Evolutionary conservation across 2,797 vertebrate genomes (phyloP).

Genomic region (Morelia viridis): DNA sequence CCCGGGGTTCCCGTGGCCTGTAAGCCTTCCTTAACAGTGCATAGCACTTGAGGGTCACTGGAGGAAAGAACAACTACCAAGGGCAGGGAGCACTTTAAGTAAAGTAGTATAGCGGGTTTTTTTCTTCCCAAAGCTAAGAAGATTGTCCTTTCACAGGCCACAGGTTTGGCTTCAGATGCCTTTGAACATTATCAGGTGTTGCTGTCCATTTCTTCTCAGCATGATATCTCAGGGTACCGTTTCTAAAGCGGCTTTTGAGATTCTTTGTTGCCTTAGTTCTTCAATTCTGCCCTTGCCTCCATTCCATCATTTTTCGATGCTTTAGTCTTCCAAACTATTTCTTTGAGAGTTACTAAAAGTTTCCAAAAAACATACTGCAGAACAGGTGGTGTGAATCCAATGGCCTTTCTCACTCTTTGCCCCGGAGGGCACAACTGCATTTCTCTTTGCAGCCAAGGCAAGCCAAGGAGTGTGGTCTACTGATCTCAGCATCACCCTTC

Average conservation of each 20-base stretch:
- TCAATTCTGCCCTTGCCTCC: background rate
- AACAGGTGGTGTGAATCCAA: background rate
- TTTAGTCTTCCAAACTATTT: background rate
- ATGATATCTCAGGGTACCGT: background rate
- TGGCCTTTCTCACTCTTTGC: fast-evolving
- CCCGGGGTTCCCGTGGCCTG: background rate
- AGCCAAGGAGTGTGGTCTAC: background rate
- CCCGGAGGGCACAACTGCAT: background rate
- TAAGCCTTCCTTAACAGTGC: background rate
- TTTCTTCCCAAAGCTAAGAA: background rate
- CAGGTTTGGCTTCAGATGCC: background rate
- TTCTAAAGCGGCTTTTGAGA: background rate
- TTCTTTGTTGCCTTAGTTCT: background rate
- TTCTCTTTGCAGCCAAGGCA: background rate
- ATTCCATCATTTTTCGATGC: background rate
- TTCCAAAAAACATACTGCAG: background rate
- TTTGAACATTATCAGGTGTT: background rate
- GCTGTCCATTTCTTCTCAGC: background rate
- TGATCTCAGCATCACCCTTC: background rate
- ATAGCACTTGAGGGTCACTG: background rate
- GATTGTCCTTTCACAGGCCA: background rate
- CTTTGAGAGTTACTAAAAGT: background rate
- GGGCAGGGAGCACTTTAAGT: background rate
- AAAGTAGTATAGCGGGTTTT: background rate
- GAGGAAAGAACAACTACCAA: background rate